Evolutionary conservation across 2,113 vertebrate species (phyloP), one percentile per base, ranked within the genome.

Genomic region (Mesoclemmys tuberculata): DNA sequence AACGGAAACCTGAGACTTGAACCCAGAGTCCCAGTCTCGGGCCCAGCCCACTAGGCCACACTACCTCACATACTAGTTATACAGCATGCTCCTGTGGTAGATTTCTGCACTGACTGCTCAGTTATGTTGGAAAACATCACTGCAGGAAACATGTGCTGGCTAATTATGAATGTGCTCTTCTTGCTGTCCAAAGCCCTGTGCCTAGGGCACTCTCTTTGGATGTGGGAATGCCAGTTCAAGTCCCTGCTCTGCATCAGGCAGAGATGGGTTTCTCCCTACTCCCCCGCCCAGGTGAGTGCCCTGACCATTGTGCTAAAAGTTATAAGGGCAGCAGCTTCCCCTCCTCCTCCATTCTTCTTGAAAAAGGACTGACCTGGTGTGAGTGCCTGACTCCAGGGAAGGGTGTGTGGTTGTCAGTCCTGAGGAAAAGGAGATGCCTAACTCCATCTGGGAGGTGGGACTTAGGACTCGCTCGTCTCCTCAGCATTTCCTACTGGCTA

Each of bases 121-220:
- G 35, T 35, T 68, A n/a, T 68, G 35, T 52, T 81, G 85, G 82
- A 51, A 55, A 90, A 79, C 55, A 29, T 96, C 94, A 96, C 93
- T 96, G 93, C 95, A 94, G 87, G n/a, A 92, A 58, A 86, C 91
- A 84, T 29, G 88, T 94, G 89, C 54, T 46, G 81, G 85, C 49
- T 96, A 95, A 92, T 92, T 93, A 95, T n/a, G 27, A 94, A 58
- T 0, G 5, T 92, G 74, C 83, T 86, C 54, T 92, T 68, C 18
- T 83, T 80, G 49, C 88, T 58, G 81, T 92, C 90, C 83, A 75
- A 27, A 88, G 74, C 94, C 92, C 94, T 91, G 92, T 96, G 93
- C 56, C 35, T n/a, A 5, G 8, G 14, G 35, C 18, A 8, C 14
- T 38, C 35, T 38, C 35, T 18, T 68, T 68, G 35, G 35, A n/a